Conservation (phyloP, 2,888 invertebrate genomes). For the Camptogramma bilineatum region DNA sequence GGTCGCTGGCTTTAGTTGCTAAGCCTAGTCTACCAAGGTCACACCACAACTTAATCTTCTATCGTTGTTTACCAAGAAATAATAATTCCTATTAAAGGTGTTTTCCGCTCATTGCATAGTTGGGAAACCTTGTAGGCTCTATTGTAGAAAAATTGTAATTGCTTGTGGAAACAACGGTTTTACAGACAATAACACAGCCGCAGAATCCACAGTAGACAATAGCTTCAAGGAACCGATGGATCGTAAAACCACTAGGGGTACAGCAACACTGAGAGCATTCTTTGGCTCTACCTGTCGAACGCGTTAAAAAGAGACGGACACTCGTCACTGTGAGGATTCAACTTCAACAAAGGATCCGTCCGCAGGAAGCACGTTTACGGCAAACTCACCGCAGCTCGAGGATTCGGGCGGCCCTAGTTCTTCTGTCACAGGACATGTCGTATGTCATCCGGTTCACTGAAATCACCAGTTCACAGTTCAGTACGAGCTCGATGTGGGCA, state of each 20-base stretch:
- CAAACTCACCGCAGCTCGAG: slow-evolving; percentile 84
- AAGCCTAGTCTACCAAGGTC: slow-evolving; percentile 75
- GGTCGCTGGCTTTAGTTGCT: slow-evolving; percentile 65
- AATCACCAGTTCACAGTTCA: slow-evolving; percentile 72
- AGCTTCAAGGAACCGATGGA: slow-evolving; percentile 34
- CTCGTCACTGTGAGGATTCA: slow-evolving; percentile 76
- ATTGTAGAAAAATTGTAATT: slow-evolving; percentile 45
- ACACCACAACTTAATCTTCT: slow-evolving; percentile 59
- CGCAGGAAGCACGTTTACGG: slow-evolving; percentile 72
- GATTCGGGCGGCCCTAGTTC: slow-evolving; percentile 81
- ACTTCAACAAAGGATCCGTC: slow-evolving; percentile 71
- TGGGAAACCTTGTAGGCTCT: slow-evolving; percentile 43
- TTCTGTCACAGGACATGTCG: slow-evolving; percentile 84
- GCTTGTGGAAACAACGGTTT: slow-evolving; percentile 50
- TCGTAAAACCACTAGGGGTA: slow-evolving; percentile 36
- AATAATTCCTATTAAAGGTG: slow-evolving; percentile 53
- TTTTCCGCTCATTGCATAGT: slow-evolving; percentile 47
- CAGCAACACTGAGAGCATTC: slow-evolving; percentile 39
- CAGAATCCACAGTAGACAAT: slow-evolving; percentile 43
- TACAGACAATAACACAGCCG: slow-evolving; percentile 48
- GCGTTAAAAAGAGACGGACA: slow-evolving; percentile 78
- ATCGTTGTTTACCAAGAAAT: slow-evolving; percentile 66
- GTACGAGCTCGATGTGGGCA: slow-evolving; percentile 64
- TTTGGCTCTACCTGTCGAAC: slow-evolving; percentile 59
- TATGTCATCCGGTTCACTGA: slow-evolving; percentile 68